Evolutionary conservation across 2,797 vertebrate species (phyloP), one percentile per base, ranked within the genome.

Genomic region (Catamblyrhynchus diadema): DNA sequence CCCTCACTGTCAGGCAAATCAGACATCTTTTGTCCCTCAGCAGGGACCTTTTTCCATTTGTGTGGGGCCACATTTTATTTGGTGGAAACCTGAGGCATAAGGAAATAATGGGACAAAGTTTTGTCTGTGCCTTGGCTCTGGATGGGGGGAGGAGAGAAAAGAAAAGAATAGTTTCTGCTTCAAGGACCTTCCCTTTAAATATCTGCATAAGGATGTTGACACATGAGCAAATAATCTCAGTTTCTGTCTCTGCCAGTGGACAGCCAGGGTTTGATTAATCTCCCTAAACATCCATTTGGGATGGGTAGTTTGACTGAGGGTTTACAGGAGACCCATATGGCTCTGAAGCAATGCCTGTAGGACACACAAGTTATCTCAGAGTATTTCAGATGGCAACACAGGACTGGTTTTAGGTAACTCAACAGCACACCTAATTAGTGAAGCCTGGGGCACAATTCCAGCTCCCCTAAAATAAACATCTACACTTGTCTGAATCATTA

Each of bases 121-220:
- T 7, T n/a, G 3, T 32, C 8, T 81, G 2, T 39, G 19, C 21
- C 42, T 79, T 91, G 30, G 6, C 8, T 61, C 23, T 20, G 4
- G 19, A 17, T 1, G n/a, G 11, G n/a, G 39, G 73, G 9, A 67
- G 7, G 35, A 73, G 5, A 54, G 8, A 69, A 89, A 17, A 56
- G 8, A 9, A 6, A 62, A 50, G 8, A 66, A 60, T 48, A 2
- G 6, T 41, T 81, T 86, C 33, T 67, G 1, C 30, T 20, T 88
- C 0, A 0, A 50, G 14, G 5, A 54, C 9, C 4, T 80, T 28
- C 16, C 4, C 6, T 15, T 16, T 18, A 45, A 8, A 20, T 37
- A 9, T 66, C 65, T 70, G 3, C 32, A 11, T 8, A 6, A 81
- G 7, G 14, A 45, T 61, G 21, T 16, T 1, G 1, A 45, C 12